These are phyloP conservation scores for Manduca sexta DNA, from an alignment of 1,140 invertebrate genomes.

Conservation along the genomic window DNA sequence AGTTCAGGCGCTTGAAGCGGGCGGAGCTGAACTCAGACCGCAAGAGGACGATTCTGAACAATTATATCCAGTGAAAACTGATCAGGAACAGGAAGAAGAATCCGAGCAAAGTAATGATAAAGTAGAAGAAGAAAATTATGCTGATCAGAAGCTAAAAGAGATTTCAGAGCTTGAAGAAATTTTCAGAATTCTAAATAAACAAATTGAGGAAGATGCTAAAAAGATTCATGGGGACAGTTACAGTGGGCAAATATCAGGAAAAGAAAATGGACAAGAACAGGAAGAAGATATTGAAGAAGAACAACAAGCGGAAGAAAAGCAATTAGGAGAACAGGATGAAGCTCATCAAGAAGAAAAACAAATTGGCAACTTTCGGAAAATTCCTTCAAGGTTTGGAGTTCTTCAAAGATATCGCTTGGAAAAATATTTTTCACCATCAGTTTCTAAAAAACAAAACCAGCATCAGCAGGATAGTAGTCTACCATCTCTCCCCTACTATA, in stretches of 20 bases:
- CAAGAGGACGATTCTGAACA: background rate
- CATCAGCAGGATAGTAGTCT: background rate
- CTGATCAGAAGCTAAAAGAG: conserved; percentile 3
- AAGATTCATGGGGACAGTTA: background rate
- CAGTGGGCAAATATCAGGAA: background rate
- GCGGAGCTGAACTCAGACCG: conserved; percentile 15
- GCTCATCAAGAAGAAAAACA: conserved; percentile 2
- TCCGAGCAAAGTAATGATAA: conserved; percentile 8
- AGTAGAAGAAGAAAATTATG: conserved; percentile 6
- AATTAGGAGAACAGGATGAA: background rate
- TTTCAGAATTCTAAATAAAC: conserved; percentile 8
- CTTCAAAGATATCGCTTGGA: background rate
- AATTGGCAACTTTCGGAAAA: background rate
- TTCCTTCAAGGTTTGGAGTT: background rate
- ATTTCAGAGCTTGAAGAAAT: conserved; percentile 6
- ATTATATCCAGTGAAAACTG: background rate
- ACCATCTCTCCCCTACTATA: background rate
- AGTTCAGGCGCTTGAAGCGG: conserved; percentile 38
- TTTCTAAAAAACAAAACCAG: conserved; percentile 2
- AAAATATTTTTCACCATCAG: background rate
- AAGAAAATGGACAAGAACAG: background rate
- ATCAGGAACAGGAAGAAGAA: background rate
- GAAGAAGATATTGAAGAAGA: conserved; percentile 5
- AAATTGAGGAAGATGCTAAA: conserved; percentile 2
- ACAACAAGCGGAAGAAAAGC: conserved; percentile 2